Evolutionary conservation across 2,888 invertebrate genomes (phyloP).

Genomic region (Hanleya hanleyi): DNA sequence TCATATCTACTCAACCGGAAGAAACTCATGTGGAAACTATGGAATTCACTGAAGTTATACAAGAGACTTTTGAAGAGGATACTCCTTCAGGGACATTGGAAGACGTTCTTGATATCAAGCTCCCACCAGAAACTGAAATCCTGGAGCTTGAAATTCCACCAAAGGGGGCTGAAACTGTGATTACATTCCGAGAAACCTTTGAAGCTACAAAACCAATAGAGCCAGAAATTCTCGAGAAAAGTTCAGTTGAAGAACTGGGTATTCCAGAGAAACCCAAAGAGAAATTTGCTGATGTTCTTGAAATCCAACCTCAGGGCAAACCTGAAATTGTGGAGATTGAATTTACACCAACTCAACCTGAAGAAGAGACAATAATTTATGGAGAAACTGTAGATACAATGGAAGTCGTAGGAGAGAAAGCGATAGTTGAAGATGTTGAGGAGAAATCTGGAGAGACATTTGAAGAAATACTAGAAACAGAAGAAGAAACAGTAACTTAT

Average conservation of each 20-base stretch:
- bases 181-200: background rate
- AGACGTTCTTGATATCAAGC: too few species aligned
- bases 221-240: background rate
- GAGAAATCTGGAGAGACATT: too few species aligned
- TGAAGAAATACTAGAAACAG: too few species aligned
- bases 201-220: too few species aligned
- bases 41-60: constrained; percentile 31
- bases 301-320: constrained; percentile 16
- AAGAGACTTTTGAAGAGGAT: constrained; percentile 26
- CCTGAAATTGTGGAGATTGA: background rate
- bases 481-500: too few species aligned
- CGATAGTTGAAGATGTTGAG: background rate
- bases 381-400: background rate
- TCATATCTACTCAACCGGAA: background rate
- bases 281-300: constrained; percentile 20
- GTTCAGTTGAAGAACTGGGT: constrained; percentile 12
- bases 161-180: background rate
- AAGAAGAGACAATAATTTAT: background rate
- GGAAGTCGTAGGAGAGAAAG: background rate
- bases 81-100: constrained; percentile 22
- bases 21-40: constrained; percentile 5
- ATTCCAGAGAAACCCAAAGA: constrained; percentile 35
- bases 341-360: background rate
- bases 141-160: background rate
- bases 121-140: too few species aligned